phyloP scores from a whole-genome alignment of 2,888 invertebrate genomes.

The Agonum fuliginosum region DNA sequence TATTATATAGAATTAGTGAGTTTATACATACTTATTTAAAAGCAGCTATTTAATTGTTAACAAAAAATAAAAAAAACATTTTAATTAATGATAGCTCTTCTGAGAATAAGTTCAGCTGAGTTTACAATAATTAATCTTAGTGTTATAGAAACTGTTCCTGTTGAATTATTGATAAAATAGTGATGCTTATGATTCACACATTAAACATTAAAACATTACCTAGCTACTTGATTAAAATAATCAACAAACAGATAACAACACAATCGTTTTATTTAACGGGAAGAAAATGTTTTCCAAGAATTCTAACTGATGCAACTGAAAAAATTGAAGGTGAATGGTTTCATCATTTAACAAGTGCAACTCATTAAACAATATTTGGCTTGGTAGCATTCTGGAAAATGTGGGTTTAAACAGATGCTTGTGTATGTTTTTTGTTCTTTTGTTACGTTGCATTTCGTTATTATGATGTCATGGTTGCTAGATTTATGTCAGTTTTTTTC shows the following conservation, averaged over 20 bases:
- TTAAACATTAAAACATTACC: not conserved
- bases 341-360: conserved; percentile 9
- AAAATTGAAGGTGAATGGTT: conserved; percentile 7
- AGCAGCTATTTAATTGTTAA: too few relatives aligned
- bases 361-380: conserved; percentile 17
- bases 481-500: conserved; percentile 10
- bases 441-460: conserved; percentile 17
- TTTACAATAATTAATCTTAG: too few relatives aligned
- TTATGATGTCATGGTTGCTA: conserved; percentile 18
- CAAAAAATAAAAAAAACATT: too few relatives aligned
- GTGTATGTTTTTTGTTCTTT: conserved; percentile 18
- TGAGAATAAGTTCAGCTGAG: too few relatives aligned
- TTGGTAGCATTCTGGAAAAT: conserved; percentile 22
- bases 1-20: too few relatives aligned
- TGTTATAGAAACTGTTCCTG: not conserved
- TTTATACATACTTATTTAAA: too few relatives aligned
- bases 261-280: conserved; percentile 12
- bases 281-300: conserved; percentile 21
- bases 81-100: too few relatives aligned
- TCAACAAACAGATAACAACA: conserved; percentile 12
- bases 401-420: conserved; percentile 27
- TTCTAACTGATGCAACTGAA: conserved; percentile 20
- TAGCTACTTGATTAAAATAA: conserved; percentile 2
- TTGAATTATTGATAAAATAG: not conserved
- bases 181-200: not conserved